Evolutionary conservation across 2,113 vertebrate species (phyloP).

Genomic region (Nibea coibor): DNA sequence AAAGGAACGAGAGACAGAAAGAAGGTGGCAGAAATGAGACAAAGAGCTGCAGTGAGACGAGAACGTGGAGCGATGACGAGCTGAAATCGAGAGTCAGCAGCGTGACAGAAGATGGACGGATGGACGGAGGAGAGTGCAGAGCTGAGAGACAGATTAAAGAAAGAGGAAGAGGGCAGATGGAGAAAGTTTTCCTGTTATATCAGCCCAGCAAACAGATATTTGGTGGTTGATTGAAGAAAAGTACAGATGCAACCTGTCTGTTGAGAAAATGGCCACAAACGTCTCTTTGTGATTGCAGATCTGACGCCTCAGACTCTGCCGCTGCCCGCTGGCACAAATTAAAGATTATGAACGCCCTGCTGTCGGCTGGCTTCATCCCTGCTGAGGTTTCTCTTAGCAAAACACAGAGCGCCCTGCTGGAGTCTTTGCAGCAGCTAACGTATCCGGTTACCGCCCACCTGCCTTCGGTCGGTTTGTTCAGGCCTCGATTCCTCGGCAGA

Average conservation of each 20-base stretch:
- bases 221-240: background rate
- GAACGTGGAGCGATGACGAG: background rate
- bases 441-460: background rate
- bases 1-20: conserved; percentile 7
- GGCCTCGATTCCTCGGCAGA: background rate
- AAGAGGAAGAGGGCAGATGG: conserved; percentile 11
- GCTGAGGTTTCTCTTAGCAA: background rate
- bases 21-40: conserved; percentile 21
- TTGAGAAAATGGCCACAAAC: background rate
- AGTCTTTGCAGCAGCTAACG: too few relatives aligned
- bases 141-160: conserved; percentile 30
- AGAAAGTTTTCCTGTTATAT: background rate
- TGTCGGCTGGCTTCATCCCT: background rate
- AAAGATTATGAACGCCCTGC: background rate
- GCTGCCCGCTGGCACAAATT: background rate
- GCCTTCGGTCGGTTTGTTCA: background rate
- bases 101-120: conserved; percentile 38
- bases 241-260: background rate
- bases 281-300: background rate
- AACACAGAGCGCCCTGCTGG: background rate
- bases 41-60: conserved; percentile 34
- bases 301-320: background rate
- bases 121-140: conserved; percentile 1
- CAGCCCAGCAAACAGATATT: conserved; percentile 2
- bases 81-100: conserved; percentile 34